Evolutionary conservation across 1,140 invertebrate species (phyloP).

Genomic region (Papilio glaucus): DNA sequence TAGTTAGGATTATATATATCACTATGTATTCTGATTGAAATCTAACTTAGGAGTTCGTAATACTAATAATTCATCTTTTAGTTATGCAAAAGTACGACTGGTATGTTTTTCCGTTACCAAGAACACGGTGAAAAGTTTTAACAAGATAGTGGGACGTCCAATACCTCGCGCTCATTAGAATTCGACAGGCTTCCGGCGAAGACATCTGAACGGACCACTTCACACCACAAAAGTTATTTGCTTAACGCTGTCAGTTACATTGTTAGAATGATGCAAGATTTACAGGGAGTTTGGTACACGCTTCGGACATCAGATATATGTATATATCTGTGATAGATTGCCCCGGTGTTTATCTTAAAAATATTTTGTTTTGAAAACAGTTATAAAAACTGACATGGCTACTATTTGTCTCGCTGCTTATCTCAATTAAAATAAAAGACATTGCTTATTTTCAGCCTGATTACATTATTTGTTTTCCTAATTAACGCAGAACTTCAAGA

Average conservation of each 20-base stretch:
- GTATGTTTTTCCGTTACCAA: not conserved
- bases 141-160: constrained; percentile 16
- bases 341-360: too few relatives aligned
- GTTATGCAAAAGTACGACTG: too few relatives aligned
- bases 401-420: not conserved
- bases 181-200: constrained; percentile 6
- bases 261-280: not conserved
- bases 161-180: constrained; percentile 17
- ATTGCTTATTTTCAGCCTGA: not conserved
- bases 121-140: constrained; percentile 15
- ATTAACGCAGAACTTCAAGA: constrained; percentile 7
- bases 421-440: constrained; percentile 8
- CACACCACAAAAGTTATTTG: not conserved
- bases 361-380: too few relatives aligned
- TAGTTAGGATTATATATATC: too few relatives aligned
- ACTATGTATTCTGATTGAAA: too few relatives aligned
- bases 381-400: not conserved
- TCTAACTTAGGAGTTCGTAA: too few relatives aligned
- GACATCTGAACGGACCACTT: not conserved
- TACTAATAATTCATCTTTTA: too few relatives aligned
- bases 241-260: constrained; percentile 2
- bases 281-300: not conserved
- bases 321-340: too few relatives aligned
- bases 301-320: too few relatives aligned
- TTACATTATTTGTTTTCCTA: constrained; percentile 1